A percentile compares a stretch with the other conserved stretches of the same genome.
Conservation (phyloP, 2,888 invertebrate genomes). For the Eumacrocentrus americanus region DNA sequence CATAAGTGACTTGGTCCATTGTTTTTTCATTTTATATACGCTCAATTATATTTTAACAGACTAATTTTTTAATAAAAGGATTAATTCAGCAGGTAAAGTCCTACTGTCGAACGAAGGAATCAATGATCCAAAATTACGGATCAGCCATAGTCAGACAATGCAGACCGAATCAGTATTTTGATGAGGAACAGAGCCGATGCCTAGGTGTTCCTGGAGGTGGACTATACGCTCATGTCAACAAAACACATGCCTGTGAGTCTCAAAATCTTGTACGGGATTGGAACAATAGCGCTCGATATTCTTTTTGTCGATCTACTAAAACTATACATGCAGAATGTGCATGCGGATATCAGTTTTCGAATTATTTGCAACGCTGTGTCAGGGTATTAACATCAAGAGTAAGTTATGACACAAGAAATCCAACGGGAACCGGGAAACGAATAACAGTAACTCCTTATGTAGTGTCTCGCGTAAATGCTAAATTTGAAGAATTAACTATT, state of each 20-base stretch:
- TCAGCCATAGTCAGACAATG: slow-evolving; percentile 26
- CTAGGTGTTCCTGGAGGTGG: slow-evolving; percentile 61
- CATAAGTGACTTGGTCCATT: no score
- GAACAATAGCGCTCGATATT: slow-evolving; percentile 59
- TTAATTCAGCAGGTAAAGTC: background rate
- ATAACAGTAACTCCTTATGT: no score
- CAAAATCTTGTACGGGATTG: slow-evolving; percentile 58
- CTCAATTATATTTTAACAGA: no score
- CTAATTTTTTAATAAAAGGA: background rate
- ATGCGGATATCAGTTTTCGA: slow-evolving; percentile 49
- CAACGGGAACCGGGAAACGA: no score
- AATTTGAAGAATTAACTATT: no score
- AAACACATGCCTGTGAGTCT: slow-evolving; percentile 30
- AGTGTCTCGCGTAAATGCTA: no score
- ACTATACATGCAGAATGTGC: slow-evolving; percentile 57
- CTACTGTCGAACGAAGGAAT: background rate
- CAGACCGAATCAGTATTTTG: slow-evolving; percentile 49
- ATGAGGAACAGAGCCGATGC: slow-evolving; percentile 49
- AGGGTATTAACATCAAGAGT: no score
- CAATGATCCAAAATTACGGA: background rate
- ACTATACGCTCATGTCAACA: slow-evolving; percentile 22
- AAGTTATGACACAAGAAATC: no score
- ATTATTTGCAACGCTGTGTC: slow-evolving; percentile 39
- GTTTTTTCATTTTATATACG: no score
- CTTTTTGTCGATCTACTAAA: slow-evolving; percentile 59